Percentiles rank a stretch among this genome's conserved stretches.
Conservation (phyloP, 2,113 vertebrate genomes). For the Anoplopoma fimbria region DNA sequence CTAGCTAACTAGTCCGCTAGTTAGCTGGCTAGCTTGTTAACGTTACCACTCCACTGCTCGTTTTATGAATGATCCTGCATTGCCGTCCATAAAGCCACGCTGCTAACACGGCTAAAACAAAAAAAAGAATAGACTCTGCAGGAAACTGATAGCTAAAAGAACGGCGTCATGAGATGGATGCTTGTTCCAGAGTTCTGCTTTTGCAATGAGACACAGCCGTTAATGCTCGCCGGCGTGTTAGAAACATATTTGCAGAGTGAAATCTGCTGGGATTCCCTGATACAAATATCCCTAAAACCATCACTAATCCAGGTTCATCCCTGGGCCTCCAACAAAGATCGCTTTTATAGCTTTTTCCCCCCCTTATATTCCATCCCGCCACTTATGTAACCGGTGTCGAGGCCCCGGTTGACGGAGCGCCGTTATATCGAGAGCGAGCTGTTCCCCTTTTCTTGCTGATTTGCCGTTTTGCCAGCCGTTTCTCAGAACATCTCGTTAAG, state of each 20-base stretch:
- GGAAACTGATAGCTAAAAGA: too few species aligned
- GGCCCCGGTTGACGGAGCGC: neutral
- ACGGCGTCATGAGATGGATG: too few species aligned
- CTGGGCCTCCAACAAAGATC: conserved; percentile 46
- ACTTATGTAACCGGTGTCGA: conserved; percentile 33
- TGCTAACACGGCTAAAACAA: neutral
- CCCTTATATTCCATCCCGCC: conserved; percentile 19
- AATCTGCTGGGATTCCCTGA: conserved; percentile 57
- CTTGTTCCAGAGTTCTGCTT: too few species aligned
- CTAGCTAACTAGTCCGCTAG: too few species aligned
- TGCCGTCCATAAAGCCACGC: neutral
- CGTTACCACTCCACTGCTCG: too few species aligned
- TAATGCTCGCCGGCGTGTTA: conserved; percentile 3
- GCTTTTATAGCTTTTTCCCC: conserved; percentile 19
- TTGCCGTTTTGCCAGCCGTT: conserved; percentile 28
- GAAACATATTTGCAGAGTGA: conserved; percentile 45
- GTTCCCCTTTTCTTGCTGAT: conserved; percentile 53
- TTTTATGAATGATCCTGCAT: too few species aligned
- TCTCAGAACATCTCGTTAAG: conserved; percentile 61
- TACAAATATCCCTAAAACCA: conserved; percentile 65
- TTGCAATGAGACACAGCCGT: neutral
- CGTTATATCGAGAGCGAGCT: conserved; percentile 6
- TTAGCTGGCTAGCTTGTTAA: too few species aligned
- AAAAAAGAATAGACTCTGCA: neutral
- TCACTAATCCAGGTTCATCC: conserved; percentile 68